Evolutionary conservation across 2,113 vertebrate species (phyloP).

Genomic region (Oplegnathus fasciatus): DNA sequence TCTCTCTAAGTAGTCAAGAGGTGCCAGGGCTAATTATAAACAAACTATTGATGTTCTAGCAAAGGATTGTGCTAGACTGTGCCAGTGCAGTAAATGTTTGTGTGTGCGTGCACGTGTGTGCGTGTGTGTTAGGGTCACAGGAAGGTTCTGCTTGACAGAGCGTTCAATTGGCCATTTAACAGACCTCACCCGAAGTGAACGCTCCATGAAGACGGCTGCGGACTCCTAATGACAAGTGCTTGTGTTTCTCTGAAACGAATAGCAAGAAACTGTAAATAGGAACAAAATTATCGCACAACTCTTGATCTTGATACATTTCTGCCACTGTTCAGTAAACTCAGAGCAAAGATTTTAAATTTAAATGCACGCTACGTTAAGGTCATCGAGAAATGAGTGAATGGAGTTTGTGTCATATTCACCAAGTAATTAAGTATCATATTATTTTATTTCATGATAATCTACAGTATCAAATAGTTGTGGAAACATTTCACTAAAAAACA

Average conservation of each 20-base stretch:
- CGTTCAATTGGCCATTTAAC: conserved; percentile 81
- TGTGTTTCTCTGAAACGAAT: conserved; percentile 28
- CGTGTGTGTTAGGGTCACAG: conserved; percentile 67
- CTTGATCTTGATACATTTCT: not conserved
- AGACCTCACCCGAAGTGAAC: conserved; percentile 77
- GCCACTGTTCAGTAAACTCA: not conserved
- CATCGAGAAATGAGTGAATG: not conserved
- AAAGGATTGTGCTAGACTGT: conserved; percentile 67
- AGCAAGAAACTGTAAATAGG: conserved; percentile 21
- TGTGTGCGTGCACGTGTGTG: conserved; percentile 20
- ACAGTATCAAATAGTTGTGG: not conserved
- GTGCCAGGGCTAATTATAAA: conserved; percentile 89
- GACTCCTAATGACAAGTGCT: conserved; percentile 69
- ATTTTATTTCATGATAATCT: not conserved
- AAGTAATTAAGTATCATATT: not conserved
- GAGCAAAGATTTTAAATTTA: not conserved
- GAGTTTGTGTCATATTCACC: not conserved
- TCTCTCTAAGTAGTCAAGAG: conserved; percentile 85
- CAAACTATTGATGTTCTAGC: conserved; percentile 85
- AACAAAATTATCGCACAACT: not conserved
- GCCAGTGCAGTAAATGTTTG: conserved; percentile 64
- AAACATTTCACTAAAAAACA: not conserved
- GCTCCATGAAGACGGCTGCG: conserved; percentile 34
- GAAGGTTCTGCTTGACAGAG: conserved; percentile 82
- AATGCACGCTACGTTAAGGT: not conserved